Evolutionary conservation across 2,113 vertebrate genomes (phyloP).

Genomic region (Melospiza georgiana): DNA sequence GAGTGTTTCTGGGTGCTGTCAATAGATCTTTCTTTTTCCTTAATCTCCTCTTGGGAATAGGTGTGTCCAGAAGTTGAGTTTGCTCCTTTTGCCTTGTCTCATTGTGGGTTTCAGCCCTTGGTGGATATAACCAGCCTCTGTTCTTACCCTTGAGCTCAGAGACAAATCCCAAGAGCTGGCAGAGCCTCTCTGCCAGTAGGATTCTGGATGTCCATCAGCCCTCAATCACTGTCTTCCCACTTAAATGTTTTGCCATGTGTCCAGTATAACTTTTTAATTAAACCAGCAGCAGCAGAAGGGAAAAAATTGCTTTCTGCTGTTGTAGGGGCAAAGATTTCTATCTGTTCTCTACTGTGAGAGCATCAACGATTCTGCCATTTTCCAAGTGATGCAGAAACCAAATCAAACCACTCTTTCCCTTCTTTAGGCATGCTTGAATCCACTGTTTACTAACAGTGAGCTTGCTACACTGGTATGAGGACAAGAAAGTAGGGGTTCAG

Average conservation of each 20-base stretch:
- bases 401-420: neutral
- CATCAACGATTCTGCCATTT: neutral
- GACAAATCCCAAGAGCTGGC: neutral
- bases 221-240: neutral
- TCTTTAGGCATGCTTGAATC: neutral
- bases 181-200: neutral
- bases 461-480: neutral
- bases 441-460: neutral
- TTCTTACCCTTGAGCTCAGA: neutral
- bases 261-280: neutral
- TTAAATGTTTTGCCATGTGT: neutral
- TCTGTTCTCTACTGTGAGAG: neutral
- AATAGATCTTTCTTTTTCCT: neutral
- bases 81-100: neutral
- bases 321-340: neutral
- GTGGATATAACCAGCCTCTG: neutral
- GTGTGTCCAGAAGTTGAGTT: neutral
- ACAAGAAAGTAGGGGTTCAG: neutral
- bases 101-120: accelerated
- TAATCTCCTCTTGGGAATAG: neutral
- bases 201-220: neutral
- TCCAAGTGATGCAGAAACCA: neutral
- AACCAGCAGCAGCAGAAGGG: neutral
- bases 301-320: neutral
- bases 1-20: neutral